Base-by-base conservation (phyloP, 2,888 invertebrate species). In the Athalia rosae region DNA sequence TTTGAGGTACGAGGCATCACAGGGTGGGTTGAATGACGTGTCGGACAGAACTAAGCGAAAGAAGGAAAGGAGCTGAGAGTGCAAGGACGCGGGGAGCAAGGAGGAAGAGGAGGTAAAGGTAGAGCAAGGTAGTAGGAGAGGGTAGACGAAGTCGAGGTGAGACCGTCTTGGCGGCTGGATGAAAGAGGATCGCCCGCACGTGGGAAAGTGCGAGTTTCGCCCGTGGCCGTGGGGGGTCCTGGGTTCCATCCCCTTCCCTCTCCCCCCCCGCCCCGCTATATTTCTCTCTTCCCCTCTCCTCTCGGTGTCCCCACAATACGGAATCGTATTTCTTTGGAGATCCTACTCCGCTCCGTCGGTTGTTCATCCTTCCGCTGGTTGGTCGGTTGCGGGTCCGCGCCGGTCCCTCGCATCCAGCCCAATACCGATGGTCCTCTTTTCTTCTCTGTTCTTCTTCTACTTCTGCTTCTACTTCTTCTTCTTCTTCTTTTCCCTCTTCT, bases 141-240 rank as follows among this genome's bases (percentile, higher is more conserved):
- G 83, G 79, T 56, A 76, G 53, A 69, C 53, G 47, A 63, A 79
- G 69, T 61, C 59, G 64, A 67, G 73, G 74, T 71, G 77, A 79
- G 82, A 83, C 80, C 77, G 79, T 82, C 82, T 81, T 82, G 88
- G 86, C 89, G 89, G 89, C 87, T 85, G 87, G 89, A 89, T 89
- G 86, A 89, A 89, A 89, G 89, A 87, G 84, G 89, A 89, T 89
- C 89, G 89, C 89, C 89, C 89, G 88, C 88, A 89, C 89, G 89
- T 89, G 89, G 89, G 89, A 89, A 89, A 89, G 88, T 89, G 88
- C 88, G 88, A 88, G 86, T 83, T 85, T 85, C 82, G 83, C 84
- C 88, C 87, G 85, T 88, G 88, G 88, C 88, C 87, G 85, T 88
- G 88, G 88, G 88, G 88, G 88, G 88, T 88, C 88, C 80, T 83